A percentile compares a stretch with the other conserved stretches of the same genome.
phyloP scores from a whole-genome alignment of 2,113 vertebrate species.

The Eretmochelys imbricata region DNA sequence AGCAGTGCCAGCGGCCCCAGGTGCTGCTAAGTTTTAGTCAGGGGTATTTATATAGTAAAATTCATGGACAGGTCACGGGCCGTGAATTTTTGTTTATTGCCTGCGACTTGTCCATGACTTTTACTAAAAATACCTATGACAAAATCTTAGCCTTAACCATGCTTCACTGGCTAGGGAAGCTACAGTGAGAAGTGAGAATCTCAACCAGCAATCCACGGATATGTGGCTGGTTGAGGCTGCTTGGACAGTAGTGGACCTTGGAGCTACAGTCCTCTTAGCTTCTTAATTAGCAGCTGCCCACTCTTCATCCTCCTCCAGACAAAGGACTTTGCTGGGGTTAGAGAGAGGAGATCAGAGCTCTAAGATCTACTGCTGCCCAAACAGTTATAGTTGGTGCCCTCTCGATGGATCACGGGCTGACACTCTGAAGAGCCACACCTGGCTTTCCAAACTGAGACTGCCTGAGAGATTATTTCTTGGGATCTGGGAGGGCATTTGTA shows the following conservation, averaged over 20 bases:
- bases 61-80: no score
- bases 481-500: neutral
- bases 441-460: neutral
- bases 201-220: neutral
- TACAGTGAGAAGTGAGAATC: neutral
- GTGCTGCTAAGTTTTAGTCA: no score
- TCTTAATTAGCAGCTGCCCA: neutral
- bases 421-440: neutral
- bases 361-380: neutral
- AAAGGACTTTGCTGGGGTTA: neutral
- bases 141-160: no score
- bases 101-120: no score
- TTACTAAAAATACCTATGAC: no score
- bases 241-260: neutral
- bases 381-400: neutral
- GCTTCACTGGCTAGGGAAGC: neutral
- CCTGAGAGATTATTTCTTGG: neutral
- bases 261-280: neutral
- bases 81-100: no score
- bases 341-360: neutral
- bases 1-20: no score
- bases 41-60: no score
- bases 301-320: neutral
- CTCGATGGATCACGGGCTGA: neutral
- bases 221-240: neutral